A percentile compares a stretch with the other conserved stretches of the same genome.
These are phyloP conservation scores for Lepidurus packardi DNA, from an alignment of 1,140 invertebrate genomes.

Conservation along the genomic window DNA sequence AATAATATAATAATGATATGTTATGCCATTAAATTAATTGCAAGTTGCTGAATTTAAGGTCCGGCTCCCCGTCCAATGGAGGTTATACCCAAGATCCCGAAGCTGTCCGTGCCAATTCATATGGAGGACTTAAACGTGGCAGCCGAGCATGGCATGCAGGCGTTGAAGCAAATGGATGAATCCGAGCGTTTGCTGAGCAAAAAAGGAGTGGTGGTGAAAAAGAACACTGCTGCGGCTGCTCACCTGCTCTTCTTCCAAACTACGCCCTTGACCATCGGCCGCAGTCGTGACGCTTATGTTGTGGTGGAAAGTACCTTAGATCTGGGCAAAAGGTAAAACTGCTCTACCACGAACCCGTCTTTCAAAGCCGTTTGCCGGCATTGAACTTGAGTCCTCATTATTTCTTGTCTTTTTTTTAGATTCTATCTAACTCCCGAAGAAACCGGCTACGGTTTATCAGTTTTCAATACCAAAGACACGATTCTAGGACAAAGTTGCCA, in stretches of 20 bases:
- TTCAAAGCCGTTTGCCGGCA: too few relatives aligned
- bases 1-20: too few relatives aligned
- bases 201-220: slow-evolving; percentile 32
- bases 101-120: slow-evolving; percentile 26
- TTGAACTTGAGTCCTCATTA: slow-evolving; percentile 14
- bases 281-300: slow-evolving; percentile 25
- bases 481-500: slow-evolving; percentile 36
- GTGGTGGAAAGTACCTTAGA: slow-evolving; percentile 31
- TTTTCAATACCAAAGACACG: slow-evolving; percentile 37
- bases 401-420: slow-evolving; percentile 16
- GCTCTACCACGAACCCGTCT: neutral
- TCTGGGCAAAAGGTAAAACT: slow-evolving; percentile 34
- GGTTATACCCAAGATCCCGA: slow-evolving; percentile 5
- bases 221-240: slow-evolving; percentile 28
- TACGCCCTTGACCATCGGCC: slow-evolving; percentile 6
- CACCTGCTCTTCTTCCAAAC: slow-evolving; percentile 37
- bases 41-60: neutral
- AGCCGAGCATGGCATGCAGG: slow-evolving; percentile 30
- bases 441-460: slow-evolving; percentile 38
- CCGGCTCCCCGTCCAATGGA: neutral
- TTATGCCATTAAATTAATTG: too few relatives aligned
- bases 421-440: slow-evolving; percentile 36
- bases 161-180: slow-evolving; percentile 32
- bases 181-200: slow-evolving; percentile 29
- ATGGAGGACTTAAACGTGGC: slow-evolving; percentile 33